These are phyloP conservation scores for Mesopsocus fuscifrons DNA, from an alignment of 2,888 invertebrate genomes.

Conservation along the genomic window DNA sequence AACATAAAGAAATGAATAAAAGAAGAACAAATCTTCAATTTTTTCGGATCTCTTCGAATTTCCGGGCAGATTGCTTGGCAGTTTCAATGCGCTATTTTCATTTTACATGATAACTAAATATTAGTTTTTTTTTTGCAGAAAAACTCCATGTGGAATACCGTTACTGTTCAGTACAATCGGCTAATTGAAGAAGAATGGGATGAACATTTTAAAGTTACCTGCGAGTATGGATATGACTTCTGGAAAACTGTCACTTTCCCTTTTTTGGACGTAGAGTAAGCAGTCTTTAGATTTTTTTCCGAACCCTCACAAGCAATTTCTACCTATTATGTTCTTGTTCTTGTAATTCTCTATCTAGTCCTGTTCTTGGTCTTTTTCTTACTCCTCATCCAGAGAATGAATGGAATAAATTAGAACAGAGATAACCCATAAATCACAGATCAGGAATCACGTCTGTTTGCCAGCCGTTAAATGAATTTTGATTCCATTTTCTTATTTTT, in stretches of 20 bases:
- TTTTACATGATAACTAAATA: no score
- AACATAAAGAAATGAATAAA: no score
- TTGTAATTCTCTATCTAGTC: no score
- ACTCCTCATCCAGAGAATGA: no score
- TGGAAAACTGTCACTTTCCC: conserved; percentile 95
- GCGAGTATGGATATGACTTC: conserved; percentile 90
- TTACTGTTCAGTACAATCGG: conserved; percentile 85
- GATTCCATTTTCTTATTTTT: conserved; percentile 11
- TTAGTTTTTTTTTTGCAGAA: conserved; percentile 43
- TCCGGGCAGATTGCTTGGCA: no score
- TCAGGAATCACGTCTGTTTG: no score
- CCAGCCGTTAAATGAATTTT: no score
- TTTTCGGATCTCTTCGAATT: conserved; percentile 6
- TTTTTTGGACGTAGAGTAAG: conserved; percentile 86
- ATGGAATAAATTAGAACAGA: no score
- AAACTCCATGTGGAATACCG: conserved; percentile 93
- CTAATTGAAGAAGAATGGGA: conserved; percentile 86
- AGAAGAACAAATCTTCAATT: background rate
- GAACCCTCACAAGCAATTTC: background rate
- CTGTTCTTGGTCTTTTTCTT: no score
- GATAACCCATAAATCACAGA: no score
- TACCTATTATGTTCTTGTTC: no score
- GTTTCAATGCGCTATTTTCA: no score
- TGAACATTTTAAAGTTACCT: conserved; percentile 88
- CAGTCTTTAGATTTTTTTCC: conserved; percentile 18